phyloP scores from a whole-genome alignment of 1,140 invertebrate genomes.

The Lepidurus apus region DNA sequence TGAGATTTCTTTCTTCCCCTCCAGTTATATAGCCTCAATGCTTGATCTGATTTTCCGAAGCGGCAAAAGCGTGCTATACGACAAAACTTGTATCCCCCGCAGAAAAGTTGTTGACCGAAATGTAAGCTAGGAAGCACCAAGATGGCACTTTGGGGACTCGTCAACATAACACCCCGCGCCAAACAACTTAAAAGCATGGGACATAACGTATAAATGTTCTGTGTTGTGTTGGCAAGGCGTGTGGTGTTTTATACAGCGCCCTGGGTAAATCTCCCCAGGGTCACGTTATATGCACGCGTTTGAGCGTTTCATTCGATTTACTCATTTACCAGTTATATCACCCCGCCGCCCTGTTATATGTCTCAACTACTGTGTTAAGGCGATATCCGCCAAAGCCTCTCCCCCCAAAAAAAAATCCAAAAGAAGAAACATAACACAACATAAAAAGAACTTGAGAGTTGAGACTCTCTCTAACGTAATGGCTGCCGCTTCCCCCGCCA shows the following conservation, averaged over 20 bases:
- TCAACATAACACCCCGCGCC: not conserved
- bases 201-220: not conserved
- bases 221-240: not conserved
- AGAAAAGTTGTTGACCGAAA: conserved; percentile 19
- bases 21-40: not conserved
- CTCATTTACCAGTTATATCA: not conserved
- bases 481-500: not conserved
- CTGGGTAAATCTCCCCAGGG: not conserved
- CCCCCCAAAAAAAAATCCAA: too few species aligned
- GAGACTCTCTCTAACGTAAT: too few species aligned
- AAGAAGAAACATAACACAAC: too few species aligned
- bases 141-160: conserved; percentile 3
- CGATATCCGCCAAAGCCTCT: too few species aligned
- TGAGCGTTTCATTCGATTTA: conserved; percentile 19
- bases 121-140: conserved; percentile 1
- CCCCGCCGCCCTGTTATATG: not conserved
- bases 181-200: not conserved
- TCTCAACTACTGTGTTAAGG: too few species aligned
- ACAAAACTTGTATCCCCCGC: not conserved
- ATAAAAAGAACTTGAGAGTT: not conserved
- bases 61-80: not conserved
- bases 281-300: not conserved
- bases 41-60: conserved; percentile 2
- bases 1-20: not conserved
- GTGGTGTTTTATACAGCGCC: not conserved